phyloP scores from a whole-genome alignment of 2,888 invertebrate species.

The Drosophila quasianomalipes region DNA sequence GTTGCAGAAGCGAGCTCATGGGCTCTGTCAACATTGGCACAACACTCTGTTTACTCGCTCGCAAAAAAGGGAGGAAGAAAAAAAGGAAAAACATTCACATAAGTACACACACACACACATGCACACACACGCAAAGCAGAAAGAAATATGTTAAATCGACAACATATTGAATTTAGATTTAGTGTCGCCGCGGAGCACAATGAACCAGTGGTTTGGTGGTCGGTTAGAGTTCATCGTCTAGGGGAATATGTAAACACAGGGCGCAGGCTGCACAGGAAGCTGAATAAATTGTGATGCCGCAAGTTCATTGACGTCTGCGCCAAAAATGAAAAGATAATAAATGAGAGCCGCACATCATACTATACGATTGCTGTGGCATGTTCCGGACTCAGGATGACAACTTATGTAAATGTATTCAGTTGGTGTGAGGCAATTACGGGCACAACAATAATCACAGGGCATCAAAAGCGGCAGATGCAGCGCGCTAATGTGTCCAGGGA shows the following conservation, averaged over 20 bases:
- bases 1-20: conserved; percentile 56
- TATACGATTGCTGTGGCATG: neutral
- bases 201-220: conserved; percentile 7
- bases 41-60: conserved; percentile 71
- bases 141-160: conserved; percentile 75
- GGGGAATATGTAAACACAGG: conserved; percentile 45
- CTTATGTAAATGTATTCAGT: conserved; percentile 59
- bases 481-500: conserved; percentile 27
- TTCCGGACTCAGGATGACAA: conserved; percentile 18
- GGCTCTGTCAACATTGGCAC: conserved; percentile 72
- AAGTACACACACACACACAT: conserved; percentile 1
- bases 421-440: conserved; percentile 49
- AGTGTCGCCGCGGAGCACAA: conserved; percentile 49
- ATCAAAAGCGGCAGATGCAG: conserved; percentile 28
- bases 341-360: conserved; percentile 26
- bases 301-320: conserved; percentile 56
- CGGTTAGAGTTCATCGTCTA: neutral
- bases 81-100: neutral
- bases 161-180: conserved; percentile 80
- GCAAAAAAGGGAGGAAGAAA: conserved; percentile 21
- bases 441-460: conserved; percentile 52
- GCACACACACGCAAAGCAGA: conserved; percentile 16
- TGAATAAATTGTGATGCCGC: conserved; percentile 13
- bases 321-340: conserved; percentile 58
- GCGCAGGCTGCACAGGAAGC: conserved; percentile 29